Base-by-base conservation (phyloP, 2,888 invertebrate genomes). In the Ormyrus labotus region DNA sequence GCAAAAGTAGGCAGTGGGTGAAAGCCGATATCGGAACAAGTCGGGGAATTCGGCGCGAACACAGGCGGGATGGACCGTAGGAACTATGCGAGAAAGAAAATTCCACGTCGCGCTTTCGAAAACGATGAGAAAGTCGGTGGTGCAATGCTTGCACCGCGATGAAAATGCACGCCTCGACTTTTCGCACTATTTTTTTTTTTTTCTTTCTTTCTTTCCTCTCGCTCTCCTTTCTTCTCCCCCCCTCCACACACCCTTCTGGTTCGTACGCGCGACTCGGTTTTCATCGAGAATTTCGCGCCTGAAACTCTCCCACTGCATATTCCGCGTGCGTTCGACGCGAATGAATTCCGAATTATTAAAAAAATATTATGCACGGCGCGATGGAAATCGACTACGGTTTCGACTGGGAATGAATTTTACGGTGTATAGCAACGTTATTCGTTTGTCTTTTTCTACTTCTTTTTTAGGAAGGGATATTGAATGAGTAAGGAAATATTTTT, bases 81-180 rank as follows among this genome's bases (percentile, higher is more conserved):
- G 85, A 65, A 83, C 84, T 85, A 85, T 83, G 83, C 85, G 83
- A 34, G 34, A 82, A 81, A 82, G 81, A 82, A 82, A 84, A 84
- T 84, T 85, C 83, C 83, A 68, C 60, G 78, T 78, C 72, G 51
- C 72, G 51, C 60, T 11, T 51, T 51, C 65, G 68, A 48, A 57
- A 74, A 64, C 48, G 48, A 34, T 34, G 19, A 64, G 60, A 57
- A 60, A 74, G 61, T 58, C 61, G 68, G 8, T 13, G 61, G 63
- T 63, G 61, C 55, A 76, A 63, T 76, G n/a, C 63, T 55, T 34
- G 65, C 53, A n/a, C 10, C 60, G n/a, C n/a, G 45, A 68, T 67
- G 61, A 72, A 67, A 79, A 79, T 70, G 61, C 55, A 9, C n/a
- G 61, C 78, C 68, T 51, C 11, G 57, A 77, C 34, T 34, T 34